Conservation (phyloP, 2,797 vertebrate species). For the Hyperoplus lanceolatus region DNA sequence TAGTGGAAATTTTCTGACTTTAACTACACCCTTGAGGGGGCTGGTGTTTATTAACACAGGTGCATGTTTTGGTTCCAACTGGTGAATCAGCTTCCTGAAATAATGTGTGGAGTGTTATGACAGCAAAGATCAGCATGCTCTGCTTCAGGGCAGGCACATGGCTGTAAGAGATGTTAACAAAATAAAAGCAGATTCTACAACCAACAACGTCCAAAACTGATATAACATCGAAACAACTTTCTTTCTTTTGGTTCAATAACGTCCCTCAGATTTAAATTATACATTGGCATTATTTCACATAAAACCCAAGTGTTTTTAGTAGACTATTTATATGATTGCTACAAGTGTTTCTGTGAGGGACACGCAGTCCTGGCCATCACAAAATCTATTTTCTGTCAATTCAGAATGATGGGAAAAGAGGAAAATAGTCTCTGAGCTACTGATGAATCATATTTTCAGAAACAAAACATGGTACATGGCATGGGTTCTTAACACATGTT, state of each 20-base stretch:
- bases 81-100: constrained; percentile 31
- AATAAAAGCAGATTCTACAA: background rate
- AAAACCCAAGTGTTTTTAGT: background rate
- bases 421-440: background rate
- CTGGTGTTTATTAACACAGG: constrained; percentile 45
- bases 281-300: background rate
- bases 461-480: constrained; percentile 12
- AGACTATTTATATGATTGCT: background rate
- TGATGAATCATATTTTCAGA: constrained; percentile 12
- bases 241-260: background rate
- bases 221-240: background rate
- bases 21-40: background rate
- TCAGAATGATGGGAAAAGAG: background rate
- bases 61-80: constrained; percentile 18
- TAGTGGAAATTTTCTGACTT: background rate
- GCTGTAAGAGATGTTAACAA: background rate
- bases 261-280: too few species aligned
- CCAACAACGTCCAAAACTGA: background rate
- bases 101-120: constrained; percentile 14
- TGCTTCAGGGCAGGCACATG: constrained; percentile 15
- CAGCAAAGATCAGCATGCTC: constrained; percentile 19
- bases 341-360: background rate
- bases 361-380: background rate
- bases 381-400: background rate
- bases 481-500: constrained; percentile 60